These are phyloP conservation scores for Agrochola macilenta DNA, from an alignment of 2,888 invertebrate genomes.

Conservation along the genomic window DNA sequence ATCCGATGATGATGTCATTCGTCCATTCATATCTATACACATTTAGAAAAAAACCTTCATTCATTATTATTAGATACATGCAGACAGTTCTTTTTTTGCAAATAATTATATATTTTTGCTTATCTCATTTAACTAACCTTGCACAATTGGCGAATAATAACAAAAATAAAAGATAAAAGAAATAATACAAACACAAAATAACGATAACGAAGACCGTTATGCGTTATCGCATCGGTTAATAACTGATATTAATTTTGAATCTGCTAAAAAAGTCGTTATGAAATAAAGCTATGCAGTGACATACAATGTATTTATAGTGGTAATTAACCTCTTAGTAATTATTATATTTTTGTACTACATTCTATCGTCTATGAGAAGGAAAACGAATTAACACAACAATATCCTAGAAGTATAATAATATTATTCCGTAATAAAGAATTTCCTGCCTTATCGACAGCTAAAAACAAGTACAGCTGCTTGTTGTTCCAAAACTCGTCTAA, in stretches of 20 bases:
- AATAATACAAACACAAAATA: slow-evolving; percentile 32
- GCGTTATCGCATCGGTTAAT: slow-evolving; percentile 21
- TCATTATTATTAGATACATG: slow-evolving; percentile 26
- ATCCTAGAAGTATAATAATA: slow-evolving; percentile 17
- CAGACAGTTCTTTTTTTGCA: slow-evolving; percentile 19
- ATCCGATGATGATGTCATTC: slow-evolving; percentile 47
- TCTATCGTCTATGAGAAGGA: slow-evolving; percentile 26
- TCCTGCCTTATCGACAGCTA: slow-evolving; percentile 15
- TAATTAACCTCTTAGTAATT: neutral
- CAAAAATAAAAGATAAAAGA: slow-evolving; percentile 30
- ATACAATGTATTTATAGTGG: neutral
- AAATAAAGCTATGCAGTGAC: neutral
- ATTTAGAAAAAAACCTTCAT: neutral
- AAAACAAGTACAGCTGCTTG: slow-evolving; percentile 8
- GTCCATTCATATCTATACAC: slow-evolving; percentile 26
- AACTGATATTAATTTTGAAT: slow-evolving; percentile 13
- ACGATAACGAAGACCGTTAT: slow-evolving; percentile 48
- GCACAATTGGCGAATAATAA: slow-evolving; percentile 52
- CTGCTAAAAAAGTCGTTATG: slow-evolving; percentile 9
- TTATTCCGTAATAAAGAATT: slow-evolving; percentile 9
- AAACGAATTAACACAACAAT: slow-evolving; percentile 12
- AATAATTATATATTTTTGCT: neutral
- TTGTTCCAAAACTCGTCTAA: slow-evolving; percentile 12
- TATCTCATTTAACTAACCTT: slow-evolving; percentile 50
- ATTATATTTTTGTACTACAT: slow-evolving; percentile 18